These are phyloP conservation scores for Germaria angustata DNA, from an alignment of 2,888 invertebrate genomes.

Conservation along the genomic window DNA sequence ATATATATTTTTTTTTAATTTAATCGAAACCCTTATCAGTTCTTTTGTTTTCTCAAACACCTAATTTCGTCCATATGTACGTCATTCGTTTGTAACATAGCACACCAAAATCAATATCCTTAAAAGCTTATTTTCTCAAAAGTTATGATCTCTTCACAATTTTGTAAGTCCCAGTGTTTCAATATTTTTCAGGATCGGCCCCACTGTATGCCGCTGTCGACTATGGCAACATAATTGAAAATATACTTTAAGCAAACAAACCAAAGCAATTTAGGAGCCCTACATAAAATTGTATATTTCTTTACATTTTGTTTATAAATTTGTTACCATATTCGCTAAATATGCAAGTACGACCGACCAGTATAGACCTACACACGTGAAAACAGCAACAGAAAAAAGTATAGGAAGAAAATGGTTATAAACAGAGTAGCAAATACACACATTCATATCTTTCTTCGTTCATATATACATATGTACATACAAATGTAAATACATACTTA, in stretches of 20 bases:
- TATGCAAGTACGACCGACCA: neutral
- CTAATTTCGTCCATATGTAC: too few species aligned
- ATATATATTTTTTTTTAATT: too few species aligned
- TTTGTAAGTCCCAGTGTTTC: too few species aligned
- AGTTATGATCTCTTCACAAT: too few species aligned
- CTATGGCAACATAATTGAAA: constrained; percentile 38
- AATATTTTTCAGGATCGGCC: too few species aligned
- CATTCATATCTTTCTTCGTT: constrained; percentile 23
- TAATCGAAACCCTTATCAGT: too few species aligned
- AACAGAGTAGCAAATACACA: constrained; percentile 23
- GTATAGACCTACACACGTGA: too few species aligned
- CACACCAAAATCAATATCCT: too few species aligned
- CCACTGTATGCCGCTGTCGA: neutral
- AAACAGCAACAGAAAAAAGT: constrained; percentile 5
- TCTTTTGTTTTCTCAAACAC: too few species aligned
- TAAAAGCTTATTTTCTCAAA: too few species aligned
- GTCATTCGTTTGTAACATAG: too few species aligned
- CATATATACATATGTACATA: constrained; percentile 15
- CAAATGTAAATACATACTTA: too few species aligned
- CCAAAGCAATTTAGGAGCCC: constrained; percentile 7
- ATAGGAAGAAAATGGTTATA: constrained; percentile 18
- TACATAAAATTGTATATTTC: constrained; percentile 12
- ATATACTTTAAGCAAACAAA: constrained; percentile 25
- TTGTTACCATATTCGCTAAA: constrained; percentile 44
- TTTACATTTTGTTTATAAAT: constrained; percentile 24